A percentile compares a stretch with the other conserved stretches of the same genome.
Evolutionary conservation across 2,888 invertebrate species (phyloP).

Genomic region (Liposcelis brunnea): DNA sequence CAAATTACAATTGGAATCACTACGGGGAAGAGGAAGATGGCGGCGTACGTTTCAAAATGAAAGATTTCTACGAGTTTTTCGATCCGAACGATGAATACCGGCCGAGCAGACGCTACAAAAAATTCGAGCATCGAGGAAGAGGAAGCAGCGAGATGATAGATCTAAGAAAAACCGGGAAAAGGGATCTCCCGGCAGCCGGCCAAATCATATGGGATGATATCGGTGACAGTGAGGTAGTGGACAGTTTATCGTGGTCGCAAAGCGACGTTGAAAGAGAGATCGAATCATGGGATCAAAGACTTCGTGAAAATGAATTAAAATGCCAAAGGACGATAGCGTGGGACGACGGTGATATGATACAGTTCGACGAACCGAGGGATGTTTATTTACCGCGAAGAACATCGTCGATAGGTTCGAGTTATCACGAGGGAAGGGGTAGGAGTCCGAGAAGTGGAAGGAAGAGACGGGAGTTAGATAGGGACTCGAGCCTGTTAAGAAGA

Average conservation of each 20-base stretch:
- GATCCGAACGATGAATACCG: no score
- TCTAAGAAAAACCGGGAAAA: no score
- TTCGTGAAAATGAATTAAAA: conserved; percentile 1
- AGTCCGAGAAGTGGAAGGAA: background rate
- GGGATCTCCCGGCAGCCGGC: background rate
- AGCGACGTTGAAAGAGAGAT: conserved; percentile 2
- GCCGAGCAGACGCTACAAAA: no score
- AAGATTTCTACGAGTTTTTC: no score
- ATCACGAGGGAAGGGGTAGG: background rate
- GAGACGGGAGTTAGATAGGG: background rate
- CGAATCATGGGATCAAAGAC: conserved; percentile 5
- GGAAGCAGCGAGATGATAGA: no score
- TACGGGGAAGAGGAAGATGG: no score
- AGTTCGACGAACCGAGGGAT: background rate
- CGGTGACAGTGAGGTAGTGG: conserved; percentile 3
- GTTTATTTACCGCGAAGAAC: background rate
- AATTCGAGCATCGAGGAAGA: no score
- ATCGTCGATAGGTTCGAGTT: background rate
- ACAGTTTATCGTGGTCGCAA: conserved; percentile 6
- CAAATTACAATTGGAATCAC: no score
- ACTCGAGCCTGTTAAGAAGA: no score
- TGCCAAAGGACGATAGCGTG: background rate
- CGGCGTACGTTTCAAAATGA: no score
- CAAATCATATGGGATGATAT: conserved; percentile 7
- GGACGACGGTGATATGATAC: conserved; percentile 1